Evolutionary conservation across 2,888 invertebrate species (phyloP).

Genomic region (Thelaira solivaga): DNA sequence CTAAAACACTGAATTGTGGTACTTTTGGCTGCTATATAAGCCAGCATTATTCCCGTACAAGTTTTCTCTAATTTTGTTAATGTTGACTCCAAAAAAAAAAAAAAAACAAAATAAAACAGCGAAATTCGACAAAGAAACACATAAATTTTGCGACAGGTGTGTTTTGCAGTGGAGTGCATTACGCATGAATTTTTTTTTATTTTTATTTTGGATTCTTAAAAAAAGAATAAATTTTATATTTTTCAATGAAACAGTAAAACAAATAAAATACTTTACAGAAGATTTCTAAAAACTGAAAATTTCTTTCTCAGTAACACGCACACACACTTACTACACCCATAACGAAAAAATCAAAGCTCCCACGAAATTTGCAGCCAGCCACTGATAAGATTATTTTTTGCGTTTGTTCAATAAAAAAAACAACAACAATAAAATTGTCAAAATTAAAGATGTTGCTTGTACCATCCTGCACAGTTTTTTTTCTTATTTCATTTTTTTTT

Average conservation of each 20-base stretch:
- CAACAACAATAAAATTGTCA: too few relatives aligned
- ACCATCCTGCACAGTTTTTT: neutral
- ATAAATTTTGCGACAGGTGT: slow-evolving; percentile 62
- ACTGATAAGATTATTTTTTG: slow-evolving; percentile 22
- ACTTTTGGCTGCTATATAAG: neutral
- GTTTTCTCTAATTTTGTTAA: neutral
- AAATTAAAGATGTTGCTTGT: slow-evolving; percentile 38
- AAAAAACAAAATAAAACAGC: neutral
- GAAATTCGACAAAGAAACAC: slow-evolving; percentile 44
- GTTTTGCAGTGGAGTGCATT: slow-evolving; percentile 40
- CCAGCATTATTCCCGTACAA: neutral
- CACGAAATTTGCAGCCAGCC: slow-evolving; percentile 32
- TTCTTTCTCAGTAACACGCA: slow-evolving; percentile 23
- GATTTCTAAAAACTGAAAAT: slow-evolving; percentile 26
- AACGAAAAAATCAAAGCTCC: slow-evolving; percentile 49
- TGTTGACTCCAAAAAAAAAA: neutral
- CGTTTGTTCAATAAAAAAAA: slow-evolving; percentile 53
- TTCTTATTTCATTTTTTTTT: neutral
- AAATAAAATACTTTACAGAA: neutral
- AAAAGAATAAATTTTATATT: slow-evolving; percentile 19
- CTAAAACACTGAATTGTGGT: too few relatives aligned
- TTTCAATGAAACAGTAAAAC: slow-evolving; percentile 30
- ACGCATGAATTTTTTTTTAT: slow-evolving; percentile 48
- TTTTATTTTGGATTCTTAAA: slow-evolving; percentile 1
- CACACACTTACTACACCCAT: neutral